Conservation (phyloP, 1,140 invertebrate genomes). For the Drosophila burlai region DNA sequence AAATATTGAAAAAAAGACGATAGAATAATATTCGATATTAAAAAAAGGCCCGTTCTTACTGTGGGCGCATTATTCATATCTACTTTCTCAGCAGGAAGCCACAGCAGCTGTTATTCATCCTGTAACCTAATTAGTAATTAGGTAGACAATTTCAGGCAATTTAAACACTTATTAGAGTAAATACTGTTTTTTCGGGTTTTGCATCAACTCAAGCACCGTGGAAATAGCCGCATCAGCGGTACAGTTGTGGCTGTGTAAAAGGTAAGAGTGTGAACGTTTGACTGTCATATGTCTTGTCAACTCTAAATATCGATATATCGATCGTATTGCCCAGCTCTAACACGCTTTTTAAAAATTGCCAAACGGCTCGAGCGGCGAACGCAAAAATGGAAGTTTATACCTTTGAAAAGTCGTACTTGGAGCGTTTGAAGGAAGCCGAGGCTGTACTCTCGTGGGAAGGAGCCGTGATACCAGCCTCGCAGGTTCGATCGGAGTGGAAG, state of each 20-base stretch:
- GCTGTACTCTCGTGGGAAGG: slow-evolving; percentile 85
- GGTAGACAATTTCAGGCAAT: too few relatives aligned
- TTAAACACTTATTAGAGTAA: too few relatives aligned
- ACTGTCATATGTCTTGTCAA: neutral
- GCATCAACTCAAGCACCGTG: too few relatives aligned
- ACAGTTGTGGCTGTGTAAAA: too few relatives aligned
- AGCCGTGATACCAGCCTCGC: slow-evolving; percentile 85
- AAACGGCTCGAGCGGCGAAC: slow-evolving; percentile 32
- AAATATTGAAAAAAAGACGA: neutral
- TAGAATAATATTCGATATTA: neutral
- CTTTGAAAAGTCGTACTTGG: slow-evolving; percentile 87
- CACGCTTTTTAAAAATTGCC: slow-evolving; percentile 57
- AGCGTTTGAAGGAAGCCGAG: slow-evolving; percentile 86
- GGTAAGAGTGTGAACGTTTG: neutral
- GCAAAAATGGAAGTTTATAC: slow-evolving; percentile 86
- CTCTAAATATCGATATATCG: slow-evolving; percentile 1
- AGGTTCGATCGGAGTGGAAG: slow-evolving; percentile 87
- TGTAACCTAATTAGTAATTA: too few relatives aligned
- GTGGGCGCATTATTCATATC: neutral
- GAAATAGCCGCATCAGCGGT: too few relatives aligned
- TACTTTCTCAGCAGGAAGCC: too few relatives aligned
- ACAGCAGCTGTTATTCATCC: too few relatives aligned
- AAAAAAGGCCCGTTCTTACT: too few relatives aligned
- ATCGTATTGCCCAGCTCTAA: neutral
- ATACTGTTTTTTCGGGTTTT: too few relatives aligned